Evolutionary conservation across 53 echinoderm and acorn worm genomes (phyloP).

Genomic region (Stichopus horrens): DNA sequence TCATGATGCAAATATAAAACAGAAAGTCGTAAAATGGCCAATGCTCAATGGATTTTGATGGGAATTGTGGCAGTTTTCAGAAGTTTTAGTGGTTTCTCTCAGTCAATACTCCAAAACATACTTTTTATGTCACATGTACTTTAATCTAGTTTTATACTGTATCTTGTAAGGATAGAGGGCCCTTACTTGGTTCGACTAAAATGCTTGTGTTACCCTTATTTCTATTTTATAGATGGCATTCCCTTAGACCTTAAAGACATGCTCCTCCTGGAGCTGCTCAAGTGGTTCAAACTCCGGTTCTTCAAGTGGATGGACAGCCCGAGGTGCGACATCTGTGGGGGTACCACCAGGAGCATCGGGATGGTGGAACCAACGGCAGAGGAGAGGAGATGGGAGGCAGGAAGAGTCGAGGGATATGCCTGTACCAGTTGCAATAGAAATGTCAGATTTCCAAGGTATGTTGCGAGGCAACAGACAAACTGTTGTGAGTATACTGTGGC

Average conservation of each 20-base stretch:
- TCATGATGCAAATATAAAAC: too few relatives aligned
- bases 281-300: slow-evolving; percentile 92
- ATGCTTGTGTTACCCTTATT: neutral
- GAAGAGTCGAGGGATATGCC: slow-evolving; percentile 77
- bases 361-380: slow-evolving; percentile 79
- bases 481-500: neutral
- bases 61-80: too few relatives aligned
- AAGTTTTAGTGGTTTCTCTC: neutral
- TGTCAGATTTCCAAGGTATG: slow-evolving; percentile 87
- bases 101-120: too few relatives aligned
- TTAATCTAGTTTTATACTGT: neutral
- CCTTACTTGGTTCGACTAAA: too few relatives aligned
- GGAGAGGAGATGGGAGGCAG: slow-evolving; percentile 82
- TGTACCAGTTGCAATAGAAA: slow-evolving; percentile 73
- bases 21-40: too few relatives aligned
- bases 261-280: slow-evolving; percentile 85
- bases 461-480: neutral
- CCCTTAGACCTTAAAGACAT: slow-evolving; percentile 70
- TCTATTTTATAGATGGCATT: slow-evolving; percentile 5
- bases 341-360: slow-evolving; percentile 66
- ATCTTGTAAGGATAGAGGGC: too few relatives aligned
- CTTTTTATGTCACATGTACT: neutral
- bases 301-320: slow-evolving; percentile 93
- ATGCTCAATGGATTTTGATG: too few relatives aligned
- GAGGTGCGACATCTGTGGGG: slow-evolving; percentile 65